Evolutionary conservation across 1,140 invertebrate genomes (phyloP), one percentile per base, ranked within the genome.

Genomic region (Drosophila orosa): DNA sequence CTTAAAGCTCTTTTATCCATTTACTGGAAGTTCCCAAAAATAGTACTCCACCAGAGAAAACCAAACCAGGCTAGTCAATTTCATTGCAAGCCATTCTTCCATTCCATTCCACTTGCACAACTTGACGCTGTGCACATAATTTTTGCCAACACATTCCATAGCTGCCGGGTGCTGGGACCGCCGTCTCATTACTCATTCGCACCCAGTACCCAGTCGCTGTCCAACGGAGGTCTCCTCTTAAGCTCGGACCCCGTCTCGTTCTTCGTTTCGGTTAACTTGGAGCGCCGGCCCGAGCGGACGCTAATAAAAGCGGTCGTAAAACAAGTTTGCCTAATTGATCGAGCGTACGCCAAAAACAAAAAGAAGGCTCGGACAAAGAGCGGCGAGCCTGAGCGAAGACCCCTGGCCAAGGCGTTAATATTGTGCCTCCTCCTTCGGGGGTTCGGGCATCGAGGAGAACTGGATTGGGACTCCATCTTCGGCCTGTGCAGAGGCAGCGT

Each of bases 261-360:
- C 55, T 47, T 9, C 27, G 25, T 29, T 12, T 48, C 55, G 54
- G 74, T 44, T 61, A 58, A 44, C 52, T 68, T 54, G 83, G 83
- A 86, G 83, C 83, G 83, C 83, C 83, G 85, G 83, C 82, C 79
- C 54, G 56, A 73, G 61, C 71, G 78, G 67, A 89, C 57, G 76
- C 72, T 89, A 90, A 91, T 91, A 90, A 91, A 91, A 91, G 80
- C 78, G 86, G 82, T 91, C 86, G 90, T 91, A 91, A 91, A 91
- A 91, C 90, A 91, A 91, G 90, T 91, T 90, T 90, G 78, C 90
- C 90, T 91, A 91, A 91, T 91, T 91, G 90, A 91, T 91, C 90
- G 90, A 85, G 86, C 90, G 90, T 91, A 91, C 90, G 90, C 90
- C 90, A 89, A 80, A 83, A 78, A 79, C 62, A 66, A 55, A 68